A percentile compares a stretch with the other conserved stretches of the same genome.
Evolutionary conservation across 2,797 vertebrate species (phyloP).

Genomic region (Enteromius paludinosus): DNA sequence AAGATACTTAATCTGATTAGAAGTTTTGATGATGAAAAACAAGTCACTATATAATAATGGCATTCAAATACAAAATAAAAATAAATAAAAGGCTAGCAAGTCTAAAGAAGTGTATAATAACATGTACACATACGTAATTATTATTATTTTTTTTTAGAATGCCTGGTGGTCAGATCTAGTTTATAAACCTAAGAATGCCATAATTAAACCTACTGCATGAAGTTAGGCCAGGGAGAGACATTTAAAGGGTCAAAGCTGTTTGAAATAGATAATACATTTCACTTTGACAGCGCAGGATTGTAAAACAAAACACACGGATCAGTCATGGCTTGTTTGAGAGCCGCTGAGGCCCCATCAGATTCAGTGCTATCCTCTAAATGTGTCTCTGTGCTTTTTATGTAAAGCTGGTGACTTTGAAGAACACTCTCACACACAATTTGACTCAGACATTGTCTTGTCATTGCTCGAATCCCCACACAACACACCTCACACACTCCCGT

Average conservation of each 20-base stretch:
- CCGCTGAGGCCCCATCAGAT: background rate
- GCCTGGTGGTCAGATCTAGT: background rate
- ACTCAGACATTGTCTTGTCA: slow-evolving; percentile 34
- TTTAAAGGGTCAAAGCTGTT: background rate
- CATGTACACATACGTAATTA: too few relatives aligned
- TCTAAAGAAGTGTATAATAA: background rate
- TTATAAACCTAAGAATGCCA: background rate
- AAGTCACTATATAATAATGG: background rate
- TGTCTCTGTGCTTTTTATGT: background rate
- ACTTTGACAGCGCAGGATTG: background rate
- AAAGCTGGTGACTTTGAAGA: slow-evolving; percentile 20
- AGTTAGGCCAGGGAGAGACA: background rate
- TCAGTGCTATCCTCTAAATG: background rate
- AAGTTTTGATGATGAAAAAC: background rate
- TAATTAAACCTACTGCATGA: background rate
- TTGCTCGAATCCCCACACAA: slow-evolving; percentile 40
- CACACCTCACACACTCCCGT: slow-evolving; percentile 34
- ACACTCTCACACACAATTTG: slow-evolving; percentile 49
- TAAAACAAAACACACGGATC: background rate
- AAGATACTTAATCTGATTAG: background rate
- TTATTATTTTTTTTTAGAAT: background rate
- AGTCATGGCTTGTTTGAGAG: background rate
- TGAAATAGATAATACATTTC: background rate
- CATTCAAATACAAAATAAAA: background rate
- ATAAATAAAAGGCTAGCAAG: background rate